phyloP scores from a whole-genome alignment of 2,113 vertebrate species.

The Arothron firmamentum region DNA sequence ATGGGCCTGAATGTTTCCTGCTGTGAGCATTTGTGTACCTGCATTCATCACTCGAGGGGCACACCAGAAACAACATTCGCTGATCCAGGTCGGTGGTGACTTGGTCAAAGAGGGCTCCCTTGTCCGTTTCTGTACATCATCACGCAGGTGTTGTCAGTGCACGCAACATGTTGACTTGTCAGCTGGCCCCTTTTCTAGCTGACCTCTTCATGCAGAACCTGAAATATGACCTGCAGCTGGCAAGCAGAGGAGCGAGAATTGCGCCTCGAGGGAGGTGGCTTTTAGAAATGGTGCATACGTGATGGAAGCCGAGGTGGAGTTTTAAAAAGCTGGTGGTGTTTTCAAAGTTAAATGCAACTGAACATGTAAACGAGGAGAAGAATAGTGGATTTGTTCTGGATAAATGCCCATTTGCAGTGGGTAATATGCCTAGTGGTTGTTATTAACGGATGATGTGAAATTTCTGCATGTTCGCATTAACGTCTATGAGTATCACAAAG shows the following conservation, averaged over 20 bases:
- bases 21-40: constrained; percentile 9
- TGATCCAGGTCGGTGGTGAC: constrained; percentile 61
- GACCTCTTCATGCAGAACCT: constrained; percentile 44
- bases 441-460: no score
- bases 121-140: constrained; percentile 56
- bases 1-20: constrained; percentile 36
- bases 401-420: no score
- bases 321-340: background rate
- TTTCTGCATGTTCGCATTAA: no score
- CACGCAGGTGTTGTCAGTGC: constrained; percentile 43
- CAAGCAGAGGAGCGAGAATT: constrained; percentile 12
- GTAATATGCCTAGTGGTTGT: no score
- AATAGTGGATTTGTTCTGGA: no score
- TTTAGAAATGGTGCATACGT: background rate
- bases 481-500: no score
- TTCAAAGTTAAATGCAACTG: no score
- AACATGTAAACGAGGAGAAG: no score
- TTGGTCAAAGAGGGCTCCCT: constrained; percentile 53
- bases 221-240: constrained; percentile 17
- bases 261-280: background rate
- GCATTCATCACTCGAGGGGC: constrained; percentile 44
- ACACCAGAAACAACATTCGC: constrained; percentile 23
- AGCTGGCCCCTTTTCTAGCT: constrained; percentile 46
- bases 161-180: constrained; percentile 52
- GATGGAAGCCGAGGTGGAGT: background rate